Evolutionary conservation across 2,888 invertebrate species (phyloP).

Genomic region (Hofmannophila pseudospretella): DNA sequence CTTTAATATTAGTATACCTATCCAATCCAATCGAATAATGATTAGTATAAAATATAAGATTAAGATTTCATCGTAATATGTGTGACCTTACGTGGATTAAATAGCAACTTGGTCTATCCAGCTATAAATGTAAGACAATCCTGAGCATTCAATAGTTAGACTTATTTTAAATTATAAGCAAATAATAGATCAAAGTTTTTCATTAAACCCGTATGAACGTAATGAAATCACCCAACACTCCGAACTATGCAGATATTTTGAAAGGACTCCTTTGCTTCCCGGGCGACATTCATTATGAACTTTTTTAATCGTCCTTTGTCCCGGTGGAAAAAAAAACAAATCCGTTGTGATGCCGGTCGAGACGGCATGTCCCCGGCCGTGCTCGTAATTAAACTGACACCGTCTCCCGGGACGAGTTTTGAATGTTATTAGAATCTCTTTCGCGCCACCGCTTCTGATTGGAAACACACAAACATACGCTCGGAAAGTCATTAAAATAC

Average conservation of each 20-base stretch:
- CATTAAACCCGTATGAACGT: slow-evolving; percentile 7
- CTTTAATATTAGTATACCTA: too few species aligned
- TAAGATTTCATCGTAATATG: too few species aligned
- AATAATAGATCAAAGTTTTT: too few species aligned
- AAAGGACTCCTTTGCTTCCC: slow-evolving; percentile 52
- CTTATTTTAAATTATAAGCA: too few species aligned
- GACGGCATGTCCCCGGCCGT: slow-evolving; percentile 44
- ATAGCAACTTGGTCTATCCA: too few species aligned
- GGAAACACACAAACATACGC: slow-evolving; percentile 42
- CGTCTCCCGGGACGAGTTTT: slow-evolving; percentile 70
- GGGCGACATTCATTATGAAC: slow-evolving; percentile 69
- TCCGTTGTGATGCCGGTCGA: slow-evolving; percentile 60
- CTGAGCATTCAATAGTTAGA: too few species aligned
- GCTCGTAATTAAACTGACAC: slow-evolving; percentile 74
- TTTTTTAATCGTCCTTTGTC: slow-evolving; percentile 76
- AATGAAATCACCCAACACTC: slow-evolving; percentile 7
- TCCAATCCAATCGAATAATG: too few species aligned
- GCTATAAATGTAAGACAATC: too few species aligned
- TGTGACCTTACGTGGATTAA: too few species aligned
- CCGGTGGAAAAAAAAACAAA: slow-evolving; percentile 69
- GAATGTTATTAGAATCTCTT: slow-evolving; percentile 77
- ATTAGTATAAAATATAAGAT: too few species aligned
- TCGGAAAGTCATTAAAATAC: too few species aligned
- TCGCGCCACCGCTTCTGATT: slow-evolving; percentile 69
- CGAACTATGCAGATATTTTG: slow-evolving; percentile 31